Percentiles rank a stretch among this genome's conserved stretches.
Evolutionary conservation across 2,797 vertebrate species (phyloP).

Genomic region (Crypturellus tataupa): DNA sequence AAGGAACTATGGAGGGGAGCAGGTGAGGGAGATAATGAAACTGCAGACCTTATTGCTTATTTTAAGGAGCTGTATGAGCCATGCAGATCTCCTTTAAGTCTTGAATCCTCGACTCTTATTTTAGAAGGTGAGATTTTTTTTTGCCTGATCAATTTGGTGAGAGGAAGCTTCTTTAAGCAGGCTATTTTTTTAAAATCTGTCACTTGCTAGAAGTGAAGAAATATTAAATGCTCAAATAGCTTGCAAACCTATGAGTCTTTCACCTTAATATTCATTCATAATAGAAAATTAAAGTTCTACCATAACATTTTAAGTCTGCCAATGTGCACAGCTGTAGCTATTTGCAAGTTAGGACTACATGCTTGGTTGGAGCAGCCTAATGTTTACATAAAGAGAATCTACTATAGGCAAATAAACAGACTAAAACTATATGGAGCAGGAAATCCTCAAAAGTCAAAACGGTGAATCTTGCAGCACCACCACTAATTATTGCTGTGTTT

Average conservation of each 20-base stretch:
- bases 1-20: not conserved
- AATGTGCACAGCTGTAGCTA: slow-evolving; percentile 66
- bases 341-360: slow-evolving; percentile 74
- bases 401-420: slow-evolving; percentile 62
- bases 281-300: slow-evolving; percentile 46
- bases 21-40: not conserved
- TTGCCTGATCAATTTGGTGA: not conserved
- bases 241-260: not conserved
- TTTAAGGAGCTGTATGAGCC: not conserved
- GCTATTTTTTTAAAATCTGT: not conserved
- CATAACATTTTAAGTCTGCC: slow-evolving; percentile 40
- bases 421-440: slow-evolving; percentile 39
- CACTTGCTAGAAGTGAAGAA: not conserved
- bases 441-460: not conserved
- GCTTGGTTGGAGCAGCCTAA: slow-evolving; percentile 68
- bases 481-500: slow-evolving; percentile 59
- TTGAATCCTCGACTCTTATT: not conserved
- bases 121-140: not conserved
- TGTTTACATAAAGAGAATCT: slow-evolving; percentile 66
- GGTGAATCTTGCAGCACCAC: slow-evolving; percentile 30
- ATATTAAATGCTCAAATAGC: not conserved
- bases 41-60: not conserved
- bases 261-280: slow-evolving; percentile 22
- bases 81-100: not conserved
- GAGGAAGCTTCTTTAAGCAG: not conserved